Evolutionary conservation across 2,113 vertebrate species (phyloP), one percentile per base, ranked within the genome.

Genomic region (Globicephala melas): DNA sequence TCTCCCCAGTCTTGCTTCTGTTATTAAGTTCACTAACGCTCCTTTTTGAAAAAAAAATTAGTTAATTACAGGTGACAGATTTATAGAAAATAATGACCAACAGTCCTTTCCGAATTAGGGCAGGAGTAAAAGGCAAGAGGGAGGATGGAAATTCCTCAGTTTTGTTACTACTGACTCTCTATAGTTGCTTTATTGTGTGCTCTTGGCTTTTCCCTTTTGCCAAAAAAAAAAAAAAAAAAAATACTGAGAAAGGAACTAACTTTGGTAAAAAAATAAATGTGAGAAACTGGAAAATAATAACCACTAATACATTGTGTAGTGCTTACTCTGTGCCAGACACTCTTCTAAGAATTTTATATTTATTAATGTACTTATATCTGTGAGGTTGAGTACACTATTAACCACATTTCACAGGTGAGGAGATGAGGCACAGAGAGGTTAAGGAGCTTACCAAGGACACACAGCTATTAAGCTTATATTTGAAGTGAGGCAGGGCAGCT

Each of bases 401-500:
- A 95, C 31, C 70, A 91, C 65, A 28, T 44, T 94, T 96, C 26
- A 58, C 25, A 89, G 23, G 20, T n/a, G 18, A 89, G 28, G 21
- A 85, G 58, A 96, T 73, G 53, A 95, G 76, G 86, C 65, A 70
- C 63, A 93, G 92, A 95, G 58, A 68, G n/a, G 50, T 33, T 74
- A 73, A 47, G 65, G 11, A 60, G 60, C 17, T 85, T 77, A 33
- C 17, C 14, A 85, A 88, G 41, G 83, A 83, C 47, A 74, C 41
- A n/a, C 17, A 70, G 71, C 71, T 15, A 47, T 36, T 31, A 36
- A 62, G 23, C 67, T 92, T 79, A 9, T n/a, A 36, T 96, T 70
- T 76, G 63, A 90, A 83, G 23, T 13, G 41, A 76, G 58, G 36
- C 36, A 18, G 14, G 23, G 21, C 4, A 33, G 28, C 38, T 91